Base-by-base conservation (phyloP, 1,140 invertebrate genomes). In the Aporrectodea caliginosa region DNA sequence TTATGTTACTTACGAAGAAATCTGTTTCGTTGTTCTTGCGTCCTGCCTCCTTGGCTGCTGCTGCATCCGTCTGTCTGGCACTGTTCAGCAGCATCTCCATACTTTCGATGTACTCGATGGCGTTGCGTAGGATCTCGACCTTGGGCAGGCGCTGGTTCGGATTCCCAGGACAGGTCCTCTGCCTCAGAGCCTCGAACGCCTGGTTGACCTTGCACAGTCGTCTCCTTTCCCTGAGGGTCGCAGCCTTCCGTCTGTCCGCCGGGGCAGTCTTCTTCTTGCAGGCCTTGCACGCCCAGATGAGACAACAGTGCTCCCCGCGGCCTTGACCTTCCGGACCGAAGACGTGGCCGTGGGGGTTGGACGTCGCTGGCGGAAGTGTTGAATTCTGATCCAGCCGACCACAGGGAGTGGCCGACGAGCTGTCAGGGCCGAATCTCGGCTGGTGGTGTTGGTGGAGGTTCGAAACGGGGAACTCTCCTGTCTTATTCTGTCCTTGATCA, bases 61-160 rank as follows among this genome's bases (percentile, higher is more conserved):
- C 43, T 58, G 43, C 22, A 12, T 58, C 43, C 43, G 43, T 58
- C 43, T 58, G 43, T 22, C 43, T 58, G 43, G 43, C 43, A 22
- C 43, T 58, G 43, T 58, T 58, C 43, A 90, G 83, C 81, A 90
- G 83, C 71, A 88, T 85, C 83, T 98, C 97, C 81, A 98, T 89
- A 83, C 94, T 94, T 86, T 98, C 96, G 82, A 99, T 99, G 87
- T 98, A 98, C 83, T 98, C 96, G 84, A 99, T 99, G 43, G 97
- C 97, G 85, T 95, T 96, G 81, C 96, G 90, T 27, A 98, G 90
- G 82, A 98, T 98, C 89, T 98, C 97, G 75, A 99, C 94, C 90
- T 98, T 99, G 1, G 97, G 96, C 83, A 98, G 90, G 77, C 97
- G 90, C 86, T 98, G 97, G 85, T 95, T 96, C 6, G 70, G 70